Percentiles rank a stretch among this genome's conserved stretches.
These are phyloP conservation scores for Strix occidentalis DNA, from an alignment of 2,797 vertebrate species.

Conservation along the genomic window DNA sequence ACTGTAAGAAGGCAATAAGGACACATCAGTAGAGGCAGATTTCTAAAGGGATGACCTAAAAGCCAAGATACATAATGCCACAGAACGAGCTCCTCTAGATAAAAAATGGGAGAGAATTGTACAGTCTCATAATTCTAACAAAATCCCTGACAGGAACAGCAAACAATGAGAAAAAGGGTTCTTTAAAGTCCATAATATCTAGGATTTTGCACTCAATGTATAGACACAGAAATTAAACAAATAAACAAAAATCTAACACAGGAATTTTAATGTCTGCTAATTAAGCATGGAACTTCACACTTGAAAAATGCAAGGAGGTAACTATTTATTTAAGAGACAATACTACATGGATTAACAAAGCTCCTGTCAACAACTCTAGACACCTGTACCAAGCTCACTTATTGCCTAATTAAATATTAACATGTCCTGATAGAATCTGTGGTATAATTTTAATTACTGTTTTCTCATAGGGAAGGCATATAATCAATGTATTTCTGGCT, in stretches of 20 bases:
- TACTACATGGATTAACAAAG: conserved; percentile 35
- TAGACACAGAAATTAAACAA: neutral
- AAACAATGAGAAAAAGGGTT: neutral
- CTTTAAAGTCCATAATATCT: neutral
- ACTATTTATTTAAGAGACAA: conserved; percentile 54
- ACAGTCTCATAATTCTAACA: neutral
- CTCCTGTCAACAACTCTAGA: conserved; percentile 44
- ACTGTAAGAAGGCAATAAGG: neutral
- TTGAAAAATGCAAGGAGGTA: conserved; percentile 9
- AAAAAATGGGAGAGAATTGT: neutral
- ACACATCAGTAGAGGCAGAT: rapidly evolving
- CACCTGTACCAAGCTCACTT: conserved; percentile 50
- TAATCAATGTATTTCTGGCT: conserved; percentile 64
- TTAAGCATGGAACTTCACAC: conserved; percentile 19
- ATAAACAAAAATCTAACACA: neutral
- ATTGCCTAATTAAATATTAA: conserved; percentile 72
- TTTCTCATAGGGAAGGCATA: conserved; percentile 66
- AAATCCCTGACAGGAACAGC: neutral
- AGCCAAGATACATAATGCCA: neutral
- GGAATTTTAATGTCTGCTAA: neutral
- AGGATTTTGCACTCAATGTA: neutral
- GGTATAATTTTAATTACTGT: conserved; percentile 68
- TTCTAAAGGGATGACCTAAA: neutral
- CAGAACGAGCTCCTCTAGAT: neutral
- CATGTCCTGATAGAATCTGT: conserved; percentile 66